phyloP scores from a whole-genome alignment of 2,797 vertebrate genomes.

The Tachyglossus aculeatus region DNA sequence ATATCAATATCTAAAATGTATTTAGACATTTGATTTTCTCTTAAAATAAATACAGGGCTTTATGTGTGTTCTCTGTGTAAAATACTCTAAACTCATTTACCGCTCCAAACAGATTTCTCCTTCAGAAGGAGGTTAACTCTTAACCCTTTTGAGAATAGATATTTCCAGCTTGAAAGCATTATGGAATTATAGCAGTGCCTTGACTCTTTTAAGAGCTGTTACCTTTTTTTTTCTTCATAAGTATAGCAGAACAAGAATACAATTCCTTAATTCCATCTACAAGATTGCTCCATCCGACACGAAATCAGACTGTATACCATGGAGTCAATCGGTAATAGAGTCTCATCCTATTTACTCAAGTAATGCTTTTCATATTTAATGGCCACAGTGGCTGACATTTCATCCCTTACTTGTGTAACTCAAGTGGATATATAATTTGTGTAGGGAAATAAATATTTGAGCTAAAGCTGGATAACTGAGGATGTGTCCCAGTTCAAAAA shows the following conservation, averaged over 20 bases:
- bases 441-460: conserved; percentile 8
- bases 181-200: not conserved
- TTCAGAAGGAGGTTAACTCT: no score
- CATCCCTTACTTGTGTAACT: not conserved
- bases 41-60: not conserved
- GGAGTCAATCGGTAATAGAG: not conserved
- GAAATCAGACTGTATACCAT: not conserved
- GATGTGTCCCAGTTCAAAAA: not conserved
- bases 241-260: not conserved
- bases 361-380: conserved; percentile 12
- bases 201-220: not conserved
- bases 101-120: no score
- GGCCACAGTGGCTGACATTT: not conserved
- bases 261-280: not conserved
- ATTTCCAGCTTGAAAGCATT: no score
- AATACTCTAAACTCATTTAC: not conserved
- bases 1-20: not conserved
- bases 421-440: not conserved
- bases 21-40: not conserved
- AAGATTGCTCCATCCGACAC: not conserved
- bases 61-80: not conserved
- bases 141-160: no score
- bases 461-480: not conserved
- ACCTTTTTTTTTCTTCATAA: not conserved
- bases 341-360: not conserved